Evolutionary conservation across 2,797 vertebrate genomes (phyloP), one percentile per base, ranked within the genome.

Genomic region (Gadopsis bispinosus): DNA sequence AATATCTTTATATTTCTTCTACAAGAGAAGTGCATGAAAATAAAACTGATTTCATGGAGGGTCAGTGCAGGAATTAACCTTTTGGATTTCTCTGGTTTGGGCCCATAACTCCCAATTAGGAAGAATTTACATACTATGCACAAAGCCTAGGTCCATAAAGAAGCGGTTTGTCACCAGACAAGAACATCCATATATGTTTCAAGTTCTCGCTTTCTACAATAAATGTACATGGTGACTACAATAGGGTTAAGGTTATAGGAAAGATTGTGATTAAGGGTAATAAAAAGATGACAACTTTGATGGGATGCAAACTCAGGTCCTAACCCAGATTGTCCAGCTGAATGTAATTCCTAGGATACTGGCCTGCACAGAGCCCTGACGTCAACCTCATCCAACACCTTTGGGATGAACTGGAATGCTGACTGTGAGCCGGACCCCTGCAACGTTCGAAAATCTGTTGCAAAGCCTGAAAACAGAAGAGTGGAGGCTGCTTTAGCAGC

Each of bases 381-480:
- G 43, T 75, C 41, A 20, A 75, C 33, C 43, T 31, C 54, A 35
- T 58, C 47, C n/a, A 56, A 29, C 72, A n/a, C 8, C 26, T 60
- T 17, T 43, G 13, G 35, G 55, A 43, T 67, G 45, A 67, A 51
- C 43, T 50, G n/a, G 50, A 56, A 47, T 7, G 2, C 39, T 13
- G 9, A 37, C 48, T 35, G 31, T 37, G 58, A 51, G 13, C 39
- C 39, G 31, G 63, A 31, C 17, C 43, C 26, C 39, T 31, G n/a
- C 39, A 67, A 64, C 29, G 63, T 20, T 20, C 17, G 11, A n/a
- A 45, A 74, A 62, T 29, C n/a, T 74, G 19, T 3, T 55, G 8
- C 2, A 56, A 69, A 73, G 39, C 10, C 17, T 56, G 35, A 64
- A 70, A 48, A 31, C 60, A 70, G 68, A 43, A 20, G 66, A 64